These are phyloP conservation scores for Beroe forskalii DNA, from an alignment of 37 sponge, comb jelly and placozoan genomes.

Conservation along the genomic window DNA sequence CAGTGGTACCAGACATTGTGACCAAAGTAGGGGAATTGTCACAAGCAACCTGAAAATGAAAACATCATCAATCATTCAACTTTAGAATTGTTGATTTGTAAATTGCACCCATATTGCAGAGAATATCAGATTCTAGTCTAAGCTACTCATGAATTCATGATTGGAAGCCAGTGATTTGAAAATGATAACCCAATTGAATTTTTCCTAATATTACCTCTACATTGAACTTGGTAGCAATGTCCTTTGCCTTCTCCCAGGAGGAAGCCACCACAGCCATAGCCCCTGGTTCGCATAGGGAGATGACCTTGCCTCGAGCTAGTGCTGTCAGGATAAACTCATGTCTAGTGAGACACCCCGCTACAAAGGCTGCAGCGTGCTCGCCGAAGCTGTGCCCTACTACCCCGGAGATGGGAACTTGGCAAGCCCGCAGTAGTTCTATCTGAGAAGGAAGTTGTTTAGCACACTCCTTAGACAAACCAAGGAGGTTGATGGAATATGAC, in stretches of 20 bases:
- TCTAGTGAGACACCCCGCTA: slow-evolving; percentile 15
- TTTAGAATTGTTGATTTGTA: too few species aligned
- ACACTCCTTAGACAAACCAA: too few species aligned
- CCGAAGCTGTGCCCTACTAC: slow-evolving; percentile 41
- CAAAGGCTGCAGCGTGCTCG: slow-evolving; percentile 47
- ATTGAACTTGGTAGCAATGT: neutral
- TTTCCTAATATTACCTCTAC: too few species aligned
- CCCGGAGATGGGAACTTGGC: neutral
- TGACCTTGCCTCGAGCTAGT: slow-evolving; percentile 3
- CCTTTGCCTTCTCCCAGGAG: slow-evolving; percentile 26
- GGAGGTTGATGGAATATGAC: too few species aligned
- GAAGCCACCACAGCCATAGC: slow-evolving; percentile 27
- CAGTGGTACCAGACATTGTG: neutral
- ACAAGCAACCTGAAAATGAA: slow-evolving; percentile 12
- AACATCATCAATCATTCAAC: too few species aligned
- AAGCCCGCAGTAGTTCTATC: neutral
- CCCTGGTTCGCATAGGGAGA: neutral
- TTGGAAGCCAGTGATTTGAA: too few species aligned
- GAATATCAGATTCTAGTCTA: too few species aligned
- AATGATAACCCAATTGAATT: too few species aligned
- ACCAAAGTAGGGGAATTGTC: slow-evolving; percentile 10
- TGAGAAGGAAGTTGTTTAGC: neutral
- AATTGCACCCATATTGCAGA: too few species aligned
- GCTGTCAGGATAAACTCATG: slow-evolving; percentile 21
- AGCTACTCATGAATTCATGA: too few species aligned